Conservation (phyloP, 2,888 invertebrate species). For the Drosophila pegasa region DNA sequence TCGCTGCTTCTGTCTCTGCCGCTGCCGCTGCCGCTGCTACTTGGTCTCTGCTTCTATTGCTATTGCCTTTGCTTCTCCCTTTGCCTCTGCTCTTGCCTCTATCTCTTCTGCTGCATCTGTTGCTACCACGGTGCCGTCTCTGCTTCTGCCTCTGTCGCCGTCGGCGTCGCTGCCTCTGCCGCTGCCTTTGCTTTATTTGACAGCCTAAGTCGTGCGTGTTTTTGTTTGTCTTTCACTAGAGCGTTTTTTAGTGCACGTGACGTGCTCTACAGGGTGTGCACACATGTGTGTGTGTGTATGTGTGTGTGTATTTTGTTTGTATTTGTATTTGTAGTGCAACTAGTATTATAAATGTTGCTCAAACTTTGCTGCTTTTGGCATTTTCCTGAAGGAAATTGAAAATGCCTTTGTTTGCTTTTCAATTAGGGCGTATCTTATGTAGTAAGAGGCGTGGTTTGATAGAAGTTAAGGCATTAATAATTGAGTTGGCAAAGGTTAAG, state of each 20-base stretch:
- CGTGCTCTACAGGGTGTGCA: conserved; percentile 29
- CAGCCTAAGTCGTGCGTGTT: conserved; percentile 61
- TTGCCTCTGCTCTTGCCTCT: neutral
- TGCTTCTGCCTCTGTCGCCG: too few species aligned
- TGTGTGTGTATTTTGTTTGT: conserved; percentile 20
- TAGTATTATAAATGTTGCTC: conserved; percentile 44
- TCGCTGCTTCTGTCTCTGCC: too few species aligned
- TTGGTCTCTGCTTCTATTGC: neutral
- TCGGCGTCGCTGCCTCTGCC: too few species aligned
- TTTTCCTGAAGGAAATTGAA: conserved; percentile 32
- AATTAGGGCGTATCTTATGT: conserved; percentile 36
- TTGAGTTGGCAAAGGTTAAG: neutral
- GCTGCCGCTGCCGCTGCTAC: neutral
- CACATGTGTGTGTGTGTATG: conserved; percentile 3
- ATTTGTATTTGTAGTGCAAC: conserved; percentile 67
- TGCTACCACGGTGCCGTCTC: neutral
- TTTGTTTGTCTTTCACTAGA: conserved; percentile 49
- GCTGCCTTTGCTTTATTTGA: conserved; percentile 35
- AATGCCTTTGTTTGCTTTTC: conserved; percentile 36
- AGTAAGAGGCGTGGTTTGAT: conserved; percentile 14
- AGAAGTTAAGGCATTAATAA: neutral
- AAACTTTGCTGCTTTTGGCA: conserved; percentile 34
- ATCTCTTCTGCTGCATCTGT: neutral
- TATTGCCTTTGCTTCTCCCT: neutral
- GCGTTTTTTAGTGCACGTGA: conserved; percentile 30